Evolutionary conservation across 1,140 invertebrate species (phyloP), one percentile per base, ranked within the genome.

Genomic region (Drosophila tropicalis): DNA sequence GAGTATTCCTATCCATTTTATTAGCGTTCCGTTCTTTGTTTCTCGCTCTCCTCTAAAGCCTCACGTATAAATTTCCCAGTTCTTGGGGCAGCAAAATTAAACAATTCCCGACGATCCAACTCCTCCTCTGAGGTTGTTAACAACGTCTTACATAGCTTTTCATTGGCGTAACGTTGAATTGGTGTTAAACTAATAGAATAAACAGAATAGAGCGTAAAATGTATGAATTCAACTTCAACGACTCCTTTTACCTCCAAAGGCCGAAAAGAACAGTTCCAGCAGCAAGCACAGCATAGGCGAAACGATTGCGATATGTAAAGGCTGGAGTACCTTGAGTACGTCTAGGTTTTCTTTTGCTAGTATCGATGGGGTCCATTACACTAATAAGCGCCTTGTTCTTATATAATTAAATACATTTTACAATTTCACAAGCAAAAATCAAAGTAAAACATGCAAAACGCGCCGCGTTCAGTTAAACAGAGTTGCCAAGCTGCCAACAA

Each of bases 311-410:
- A 57, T 83, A 90, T 4, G 63, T 40, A 63, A 75, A 92, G 25
- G 91, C 85, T 12, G 91, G 91, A 36, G 91, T 92, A 32, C 91
- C 91, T 62, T 76, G 65, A 29, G 86, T 91, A 64, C 90, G 83
- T 79, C 91, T 74, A 17, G 91, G 91, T 78, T 92, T 92, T 17
- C 90, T 80, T 60, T 80, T 81, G n/a, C 39, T 84, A 5, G 73
- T 76, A 56, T 91, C 85, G 63, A 82, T 89, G 15, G 73, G 67
- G 66, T 81, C 90, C 90, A 91, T 91, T 71, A 87, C 90, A 22
- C 76, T 58, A 69, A 40, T 39, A 39, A 57, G 4, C 29, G 41
- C 13, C 44, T 5, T 34, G 25, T 47, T 36, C 34, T 89, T 89
- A 89, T 90, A 84, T 89, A 89, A 89, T 84, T 81, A 61, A 79